Evolutionary conservation across 2,888 invertebrate genomes (phyloP).

Genomic region (Bellardia bayeri): DNA sequence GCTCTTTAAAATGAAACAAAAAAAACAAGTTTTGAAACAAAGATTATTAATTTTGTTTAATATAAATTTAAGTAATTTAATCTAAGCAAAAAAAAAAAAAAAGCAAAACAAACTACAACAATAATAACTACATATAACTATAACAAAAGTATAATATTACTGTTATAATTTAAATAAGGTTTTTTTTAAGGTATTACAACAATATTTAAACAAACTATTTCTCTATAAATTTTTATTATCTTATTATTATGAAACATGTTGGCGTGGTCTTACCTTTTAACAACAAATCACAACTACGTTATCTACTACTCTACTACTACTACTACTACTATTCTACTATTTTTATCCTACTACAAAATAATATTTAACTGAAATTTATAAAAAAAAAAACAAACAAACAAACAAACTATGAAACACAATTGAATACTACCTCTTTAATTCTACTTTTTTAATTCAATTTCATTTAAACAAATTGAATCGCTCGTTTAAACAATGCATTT

Average conservation of each 20-base stretch:
- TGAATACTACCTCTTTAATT: slow-evolving; percentile 50
- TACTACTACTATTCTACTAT: slow-evolving; percentile 63
- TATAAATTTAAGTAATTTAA: background rate
- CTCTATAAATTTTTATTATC: slow-evolving; percentile 74
- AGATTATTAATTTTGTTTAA: background rate
- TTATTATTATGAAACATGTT: slow-evolving; percentile 72
- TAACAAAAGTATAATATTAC: slow-evolving; percentile 37
- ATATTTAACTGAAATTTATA: slow-evolving; percentile 43
- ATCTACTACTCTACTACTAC: slow-evolving; percentile 69
- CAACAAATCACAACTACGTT: slow-evolving; percentile 69
- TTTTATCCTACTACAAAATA: slow-evolving; percentile 61
- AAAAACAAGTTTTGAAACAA: slow-evolving; percentile 1
- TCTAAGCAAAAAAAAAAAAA: too few relatives aligned
- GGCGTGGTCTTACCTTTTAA: slow-evolving; percentile 75
- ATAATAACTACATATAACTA: slow-evolving; percentile 38
- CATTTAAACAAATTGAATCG: slow-evolving; percentile 64
- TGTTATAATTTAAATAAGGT: slow-evolving; percentile 58
- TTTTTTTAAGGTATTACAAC: slow-evolving; percentile 71
- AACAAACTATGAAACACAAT: slow-evolving; percentile 59
- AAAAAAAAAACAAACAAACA: slow-evolving; percentile 56
- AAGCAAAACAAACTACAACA: background rate
- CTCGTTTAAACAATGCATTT: slow-evolving; percentile 73
- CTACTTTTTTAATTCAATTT: slow-evolving; percentile 58
- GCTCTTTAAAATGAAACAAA: slow-evolving; percentile 55
- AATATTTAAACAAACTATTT: slow-evolving; percentile 68